These are phyloP conservation scores for Nycticryphes semicollaris DNA, from an alignment of 2,113 vertebrate species.

Conservation along the genomic window DNA sequence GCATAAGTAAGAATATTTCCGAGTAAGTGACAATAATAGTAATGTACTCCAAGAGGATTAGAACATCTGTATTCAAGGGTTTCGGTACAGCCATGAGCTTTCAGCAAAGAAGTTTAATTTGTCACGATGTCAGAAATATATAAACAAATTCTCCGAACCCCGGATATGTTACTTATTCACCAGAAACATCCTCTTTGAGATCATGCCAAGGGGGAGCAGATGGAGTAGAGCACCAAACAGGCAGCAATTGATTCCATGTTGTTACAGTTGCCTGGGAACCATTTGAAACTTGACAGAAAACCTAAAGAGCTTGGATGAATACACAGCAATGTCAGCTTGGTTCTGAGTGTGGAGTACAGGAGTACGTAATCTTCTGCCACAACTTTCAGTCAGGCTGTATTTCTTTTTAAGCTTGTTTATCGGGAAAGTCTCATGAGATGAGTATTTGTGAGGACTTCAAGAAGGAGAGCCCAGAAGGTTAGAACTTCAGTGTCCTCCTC, in stretches of 20 bases:
- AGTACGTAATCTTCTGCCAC: constrained; percentile 36
- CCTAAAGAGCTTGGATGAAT: constrained; percentile 37
- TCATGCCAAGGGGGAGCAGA: constrained; percentile 47
- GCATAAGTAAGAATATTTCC: neutral
- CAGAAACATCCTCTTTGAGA: constrained; percentile 65
- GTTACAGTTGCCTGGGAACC: constrained; percentile 71
- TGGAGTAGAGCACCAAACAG: constrained; percentile 55
- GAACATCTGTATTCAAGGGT: neutral
- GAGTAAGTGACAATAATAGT: neutral
- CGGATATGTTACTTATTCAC: constrained; percentile 44
- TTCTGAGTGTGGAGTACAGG: constrained; percentile 25
- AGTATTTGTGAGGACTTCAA: neutral
- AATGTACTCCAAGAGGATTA: neutral
- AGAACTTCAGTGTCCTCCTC: neutral
- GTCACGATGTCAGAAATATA: constrained; percentile 17
- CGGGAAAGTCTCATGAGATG: neutral
- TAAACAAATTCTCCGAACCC: constrained; percentile 31
- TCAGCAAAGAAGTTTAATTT: constrained; percentile 37
- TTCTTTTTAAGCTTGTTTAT: neutral
- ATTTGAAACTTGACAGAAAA: constrained; percentile 60
- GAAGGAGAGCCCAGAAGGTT: neutral
- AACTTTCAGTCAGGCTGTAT: neutral
- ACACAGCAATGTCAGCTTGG: constrained; percentile 48
- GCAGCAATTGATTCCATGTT: constrained; percentile 62
- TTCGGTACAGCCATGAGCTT: constrained; percentile 38